phyloP scores from a whole-genome alignment of 2,113 vertebrate species.

The Sturnus vulgaris region DNA sequence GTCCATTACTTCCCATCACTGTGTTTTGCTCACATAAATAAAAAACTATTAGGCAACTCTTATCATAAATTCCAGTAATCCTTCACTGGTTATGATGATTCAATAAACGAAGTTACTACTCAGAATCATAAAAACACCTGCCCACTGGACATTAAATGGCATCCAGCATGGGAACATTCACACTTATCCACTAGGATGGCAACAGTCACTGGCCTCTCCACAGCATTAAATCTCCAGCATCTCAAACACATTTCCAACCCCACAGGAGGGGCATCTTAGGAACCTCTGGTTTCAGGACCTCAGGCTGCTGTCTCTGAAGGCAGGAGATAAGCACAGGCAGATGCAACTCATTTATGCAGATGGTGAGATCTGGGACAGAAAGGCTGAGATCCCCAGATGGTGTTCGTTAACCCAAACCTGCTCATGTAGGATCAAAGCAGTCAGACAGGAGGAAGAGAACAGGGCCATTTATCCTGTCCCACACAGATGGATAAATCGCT shows the following conservation, averaged over 20 bases:
- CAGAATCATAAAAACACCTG: background rate
- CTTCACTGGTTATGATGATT: background rate
- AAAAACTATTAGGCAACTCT: background rate
- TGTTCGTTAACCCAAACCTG: background rate
- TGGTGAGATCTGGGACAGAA: background rate
- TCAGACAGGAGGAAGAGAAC: background rate
- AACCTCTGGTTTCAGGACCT: background rate
- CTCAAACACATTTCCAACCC: background rate
- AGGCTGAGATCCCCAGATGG: background rate
- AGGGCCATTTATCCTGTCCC: background rate
- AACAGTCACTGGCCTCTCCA: background rate
- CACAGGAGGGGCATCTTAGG: background rate
- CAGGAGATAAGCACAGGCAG: background rate
- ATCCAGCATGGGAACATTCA: background rate
- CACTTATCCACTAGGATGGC: background rate
- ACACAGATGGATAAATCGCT: background rate
- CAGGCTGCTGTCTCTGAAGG: background rate
- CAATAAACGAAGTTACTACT: background rate
- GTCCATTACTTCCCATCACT: background rate
- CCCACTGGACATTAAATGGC: background rate
- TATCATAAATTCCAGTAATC: background rate
- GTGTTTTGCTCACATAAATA: background rate
- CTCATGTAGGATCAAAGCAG: background rate
- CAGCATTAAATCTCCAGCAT: background rate
- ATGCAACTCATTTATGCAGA: background rate